Evolutionary conservation across 2,888 invertebrate species (phyloP).

Genomic region (Azorinus chamasolen): DNA sequence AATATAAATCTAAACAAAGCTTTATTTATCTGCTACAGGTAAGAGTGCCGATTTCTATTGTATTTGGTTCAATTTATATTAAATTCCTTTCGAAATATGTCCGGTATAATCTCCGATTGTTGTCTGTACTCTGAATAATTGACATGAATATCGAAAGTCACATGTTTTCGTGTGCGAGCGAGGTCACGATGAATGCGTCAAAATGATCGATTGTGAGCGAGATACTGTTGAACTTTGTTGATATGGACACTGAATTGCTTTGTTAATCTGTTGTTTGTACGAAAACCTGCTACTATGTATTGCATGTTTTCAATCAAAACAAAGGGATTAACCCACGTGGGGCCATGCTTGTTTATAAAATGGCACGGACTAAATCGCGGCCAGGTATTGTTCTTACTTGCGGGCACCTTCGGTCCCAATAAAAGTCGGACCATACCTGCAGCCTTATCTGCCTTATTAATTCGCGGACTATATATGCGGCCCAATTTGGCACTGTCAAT

Average conservation of each 20-base stretch:
- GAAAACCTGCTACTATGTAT: background rate
- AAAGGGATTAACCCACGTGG: constrained; percentile 1
- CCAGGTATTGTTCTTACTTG: too few relatives aligned
- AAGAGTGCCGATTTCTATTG: background rate
- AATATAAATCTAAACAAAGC: too few relatives aligned
- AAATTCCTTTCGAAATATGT: background rate
- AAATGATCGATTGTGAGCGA: background rate
- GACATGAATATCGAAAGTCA: background rate
- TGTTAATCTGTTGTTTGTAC: background rate
- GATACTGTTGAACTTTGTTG: background rate
- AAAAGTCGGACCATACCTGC: background rate
- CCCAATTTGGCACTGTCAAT: background rate
- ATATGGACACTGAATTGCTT: background rate
- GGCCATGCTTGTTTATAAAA: background rate
- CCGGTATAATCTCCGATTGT: background rate
- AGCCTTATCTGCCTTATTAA: background rate
- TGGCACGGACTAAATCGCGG: background rate
- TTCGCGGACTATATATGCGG: background rate
- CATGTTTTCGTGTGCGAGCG: background rate
- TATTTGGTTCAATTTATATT: background rate
- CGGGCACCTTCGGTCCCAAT: too few relatives aligned
- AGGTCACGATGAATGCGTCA: background rate
- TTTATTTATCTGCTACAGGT: background rate
- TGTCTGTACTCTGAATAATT: background rate
- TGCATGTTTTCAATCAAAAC: background rate